These are phyloP conservation scores for Bufo gargarizans DNA, from an alignment of 2,113 vertebrate genomes.

Conservation along the genomic window DNA sequence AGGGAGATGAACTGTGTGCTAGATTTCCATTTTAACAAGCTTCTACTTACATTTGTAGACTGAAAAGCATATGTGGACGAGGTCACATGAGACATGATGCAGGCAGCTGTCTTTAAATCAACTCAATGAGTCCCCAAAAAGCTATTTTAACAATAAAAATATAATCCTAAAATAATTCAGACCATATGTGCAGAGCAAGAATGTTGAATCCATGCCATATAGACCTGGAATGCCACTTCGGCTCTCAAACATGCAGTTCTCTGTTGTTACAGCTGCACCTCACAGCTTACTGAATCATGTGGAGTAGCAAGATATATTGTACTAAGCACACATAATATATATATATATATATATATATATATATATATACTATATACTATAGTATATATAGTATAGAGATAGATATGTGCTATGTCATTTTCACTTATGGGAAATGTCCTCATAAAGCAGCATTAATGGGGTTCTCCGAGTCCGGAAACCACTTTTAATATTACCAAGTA, in stretches of 20 bases:
- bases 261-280: slow-evolving; percentile 57
- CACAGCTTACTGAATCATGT: slow-evolving; percentile 43
- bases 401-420: no score
- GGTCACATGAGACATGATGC: slow-evolving; percentile 43
- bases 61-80: slow-evolving; percentile 36
- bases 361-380: background rate
- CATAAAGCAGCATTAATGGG: no score
- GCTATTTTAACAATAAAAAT: slow-evolving; percentile 58
- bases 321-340: background rate
- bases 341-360: slow-evolving; percentile 10
- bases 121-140: slow-evolving; percentile 58
- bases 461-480: no score
- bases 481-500: no score
- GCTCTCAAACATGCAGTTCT: slow-evolving; percentile 20
- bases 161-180: slow-evolving; percentile 56
- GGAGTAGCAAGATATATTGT: slow-evolving; percentile 35
- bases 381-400: no score
- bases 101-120: slow-evolving; percentile 57
- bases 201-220: slow-evolving; percentile 55
- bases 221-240: slow-evolving; percentile 54
- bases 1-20: slow-evolving; percentile 32
- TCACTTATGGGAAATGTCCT: no score
- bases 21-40: slow-evolving; percentile 44
- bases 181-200: slow-evolving; percentile 50
- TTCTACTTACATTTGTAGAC: slow-evolving; percentile 19